Evolutionary conservation across 2,888 invertebrate species (phyloP).

Genomic region (Hofmannophila pseudospretella): DNA sequence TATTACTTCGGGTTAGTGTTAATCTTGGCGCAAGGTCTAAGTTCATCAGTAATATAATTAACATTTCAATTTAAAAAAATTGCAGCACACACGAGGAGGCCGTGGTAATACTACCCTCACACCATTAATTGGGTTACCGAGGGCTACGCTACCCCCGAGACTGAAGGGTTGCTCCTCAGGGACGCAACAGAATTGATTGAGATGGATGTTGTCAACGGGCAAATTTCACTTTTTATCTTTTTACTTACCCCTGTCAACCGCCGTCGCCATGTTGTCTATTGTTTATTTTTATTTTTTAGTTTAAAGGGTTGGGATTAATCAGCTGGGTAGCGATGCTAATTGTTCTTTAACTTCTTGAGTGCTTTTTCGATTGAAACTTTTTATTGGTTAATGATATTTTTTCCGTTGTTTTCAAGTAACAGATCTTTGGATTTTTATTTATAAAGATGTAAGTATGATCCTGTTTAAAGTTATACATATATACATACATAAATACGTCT

Average conservation of each 20-base stretch:
- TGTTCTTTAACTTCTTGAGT: constrained; percentile 64
- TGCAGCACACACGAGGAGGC: constrained; percentile 51
- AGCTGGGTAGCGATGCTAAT: constrained; percentile 45
- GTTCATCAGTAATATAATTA: constrained; percentile 37
- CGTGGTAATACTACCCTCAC: constrained; percentile 44
- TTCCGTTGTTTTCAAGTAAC: neutral
- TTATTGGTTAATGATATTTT: constrained; percentile 3
- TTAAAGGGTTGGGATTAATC: constrained; percentile 38
- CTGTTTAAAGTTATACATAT: no score
- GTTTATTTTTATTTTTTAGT: constrained; percentile 31
- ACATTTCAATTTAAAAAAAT: constrained; percentile 71
- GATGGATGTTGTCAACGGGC: constrained; percentile 72
- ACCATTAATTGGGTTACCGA: constrained; percentile 69
- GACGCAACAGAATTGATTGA: constrained; percentile 67
- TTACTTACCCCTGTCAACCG: constrained; percentile 29
- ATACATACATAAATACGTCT: no score
- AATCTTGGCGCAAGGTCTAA: neutral
- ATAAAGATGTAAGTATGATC: no score
- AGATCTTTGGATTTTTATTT: no score
- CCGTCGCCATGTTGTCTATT: constrained; percentile 28
- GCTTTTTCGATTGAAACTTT: constrained; percentile 39
- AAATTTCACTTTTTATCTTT: constrained; percentile 59
- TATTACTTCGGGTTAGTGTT: constrained; percentile 6
- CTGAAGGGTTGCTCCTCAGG: constrained; percentile 69
- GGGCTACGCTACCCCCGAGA: constrained; percentile 56